These are phyloP conservation scores for Oncorhynchus tshawytscha DNA, from an alignment of 2,113 vertebrate genomes.

Conservation along the genomic window DNA sequence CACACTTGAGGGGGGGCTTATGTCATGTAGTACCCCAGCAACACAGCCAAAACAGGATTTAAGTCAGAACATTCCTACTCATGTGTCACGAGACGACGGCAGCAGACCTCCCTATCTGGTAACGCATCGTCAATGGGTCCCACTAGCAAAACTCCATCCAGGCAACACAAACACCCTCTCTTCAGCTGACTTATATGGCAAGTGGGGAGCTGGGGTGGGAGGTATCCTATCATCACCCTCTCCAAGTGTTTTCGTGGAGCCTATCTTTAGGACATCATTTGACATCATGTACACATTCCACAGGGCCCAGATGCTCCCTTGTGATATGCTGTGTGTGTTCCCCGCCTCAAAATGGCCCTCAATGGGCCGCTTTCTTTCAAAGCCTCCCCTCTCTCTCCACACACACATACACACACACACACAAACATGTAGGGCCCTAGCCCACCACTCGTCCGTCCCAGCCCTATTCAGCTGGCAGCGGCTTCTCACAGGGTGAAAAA, in stretches of 20 bases:
- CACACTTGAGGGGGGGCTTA: slow-evolving; percentile 25
- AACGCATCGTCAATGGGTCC: slow-evolving; percentile 33
- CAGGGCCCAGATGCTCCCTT: slow-evolving; percentile 70
- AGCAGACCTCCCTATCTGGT: slow-evolving; percentile 40
- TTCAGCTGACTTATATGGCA: slow-evolving; percentile 39
- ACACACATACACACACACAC: slow-evolving; percentile 69
- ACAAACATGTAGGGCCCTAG: slow-evolving; percentile 22
- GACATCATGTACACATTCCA: slow-evolving; percentile 75
- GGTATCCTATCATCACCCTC: slow-evolving; percentile 52
- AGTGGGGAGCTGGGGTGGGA: slow-evolving; percentile 17
- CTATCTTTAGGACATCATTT: slow-evolving; percentile 74
- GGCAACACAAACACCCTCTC: slow-evolving; percentile 58
- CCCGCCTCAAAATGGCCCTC: slow-evolving; percentile 54
- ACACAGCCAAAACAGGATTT: slow-evolving; percentile 37
- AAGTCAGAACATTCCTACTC: slow-evolving; percentile 62
- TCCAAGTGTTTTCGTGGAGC: slow-evolving; percentile 49
- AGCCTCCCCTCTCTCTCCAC: slow-evolving; percentile 43
- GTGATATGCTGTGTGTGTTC: slow-evolving; percentile 71
- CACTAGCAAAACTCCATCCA: slow-evolving; percentile 54
- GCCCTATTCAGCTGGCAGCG: slow-evolving; percentile 63
- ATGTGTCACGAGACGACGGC: slow-evolving; percentile 47
- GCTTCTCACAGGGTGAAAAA: slow-evolving; percentile 58
- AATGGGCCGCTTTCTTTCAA: slow-evolving; percentile 69
- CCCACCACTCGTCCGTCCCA: slow-evolving; percentile 13
- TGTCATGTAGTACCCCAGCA: slow-evolving; percentile 32